Conservation (phyloP, 2,113 vertebrate genomes). For the Macquaria ambigua region DNA sequence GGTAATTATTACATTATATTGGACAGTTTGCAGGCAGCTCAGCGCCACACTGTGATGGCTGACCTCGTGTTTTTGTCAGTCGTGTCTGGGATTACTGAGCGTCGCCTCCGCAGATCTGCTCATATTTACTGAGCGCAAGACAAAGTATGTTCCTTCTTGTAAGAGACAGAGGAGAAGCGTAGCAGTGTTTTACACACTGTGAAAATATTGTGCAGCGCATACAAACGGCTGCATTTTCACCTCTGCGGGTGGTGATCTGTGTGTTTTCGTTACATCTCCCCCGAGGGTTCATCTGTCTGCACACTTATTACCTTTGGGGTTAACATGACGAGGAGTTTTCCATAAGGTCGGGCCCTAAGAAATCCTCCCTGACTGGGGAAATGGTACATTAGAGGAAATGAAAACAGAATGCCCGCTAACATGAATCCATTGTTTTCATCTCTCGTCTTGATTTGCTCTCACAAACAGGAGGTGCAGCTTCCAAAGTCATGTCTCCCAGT, state of each 20-base stretch:
- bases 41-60: constrained; percentile 22
- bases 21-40: constrained; percentile 52
- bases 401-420: constrained; percentile 21
- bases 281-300: constrained; percentile 12
- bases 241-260: not conserved
- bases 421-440: constrained; percentile 40
- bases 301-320: constrained; percentile 37
- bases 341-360: constrained; percentile 54
- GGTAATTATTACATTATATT: constrained; percentile 22
- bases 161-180: not conserved
- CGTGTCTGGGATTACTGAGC: constrained; percentile 32
- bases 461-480: constrained; percentile 15
- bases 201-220: not conserved
- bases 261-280: constrained; percentile 35
- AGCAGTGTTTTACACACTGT: constrained; percentile 1
- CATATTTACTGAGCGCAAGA: constrained; percentile 17
- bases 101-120: constrained; percentile 24
- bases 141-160: constrained; percentile 5
- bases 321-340: constrained; percentile 30
- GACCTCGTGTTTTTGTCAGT: constrained; percentile 35
- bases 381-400: constrained; percentile 56
- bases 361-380: constrained; percentile 45
- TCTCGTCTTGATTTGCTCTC: constrained; percentile 18
- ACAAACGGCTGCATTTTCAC: constrained; percentile 13
- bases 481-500: constrained; percentile 21